Conservation (phyloP, 2,797 vertebrate species). For the Artibeus lituratus region DNA sequence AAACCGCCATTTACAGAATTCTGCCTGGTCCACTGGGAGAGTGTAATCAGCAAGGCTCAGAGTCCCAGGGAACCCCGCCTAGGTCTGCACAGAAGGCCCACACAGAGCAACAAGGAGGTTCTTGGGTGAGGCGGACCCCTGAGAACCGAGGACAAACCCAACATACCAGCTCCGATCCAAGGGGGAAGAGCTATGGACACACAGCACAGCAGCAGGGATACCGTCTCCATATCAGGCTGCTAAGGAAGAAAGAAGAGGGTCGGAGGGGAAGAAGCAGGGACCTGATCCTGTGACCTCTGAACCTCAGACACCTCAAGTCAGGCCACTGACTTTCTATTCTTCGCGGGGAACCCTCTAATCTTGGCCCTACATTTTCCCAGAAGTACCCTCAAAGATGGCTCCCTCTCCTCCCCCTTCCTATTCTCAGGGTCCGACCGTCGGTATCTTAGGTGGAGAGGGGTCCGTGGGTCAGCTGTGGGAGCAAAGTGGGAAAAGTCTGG, state of each 20-base stretch:
- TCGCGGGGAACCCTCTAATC: accelerated
- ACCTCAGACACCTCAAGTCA: not conserved
- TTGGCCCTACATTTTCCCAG: too few species aligned
- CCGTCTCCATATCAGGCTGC: constrained; percentile 52
- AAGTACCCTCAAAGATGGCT: not conserved
- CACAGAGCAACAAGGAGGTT: not conserved
- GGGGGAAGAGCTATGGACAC: constrained; percentile 58
- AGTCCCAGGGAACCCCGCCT: accelerated
- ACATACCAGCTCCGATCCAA: constrained; percentile 75
- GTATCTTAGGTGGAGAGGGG: not conserved
- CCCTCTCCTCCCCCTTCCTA: accelerated
- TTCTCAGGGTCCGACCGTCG: too few species aligned
- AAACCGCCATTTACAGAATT: not conserved
- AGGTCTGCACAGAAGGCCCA: not conserved
- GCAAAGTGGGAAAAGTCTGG: not conserved
- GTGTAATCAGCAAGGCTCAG: accelerated
- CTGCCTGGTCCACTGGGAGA: accelerated
- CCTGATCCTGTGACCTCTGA: not conserved
- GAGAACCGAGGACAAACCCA: not conserved
- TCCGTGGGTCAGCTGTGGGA: accelerated
- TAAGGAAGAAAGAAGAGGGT: not conserved
- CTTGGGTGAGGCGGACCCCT: not conserved
- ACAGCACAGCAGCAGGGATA: constrained; percentile 42
- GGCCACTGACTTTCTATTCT: not conserved
- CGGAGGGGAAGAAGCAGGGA: not conserved